These are phyloP conservation scores for Paramormyrops hopkinsi DNA, from an alignment of 2,797 vertebrate species.

Conservation along the genomic window DNA sequence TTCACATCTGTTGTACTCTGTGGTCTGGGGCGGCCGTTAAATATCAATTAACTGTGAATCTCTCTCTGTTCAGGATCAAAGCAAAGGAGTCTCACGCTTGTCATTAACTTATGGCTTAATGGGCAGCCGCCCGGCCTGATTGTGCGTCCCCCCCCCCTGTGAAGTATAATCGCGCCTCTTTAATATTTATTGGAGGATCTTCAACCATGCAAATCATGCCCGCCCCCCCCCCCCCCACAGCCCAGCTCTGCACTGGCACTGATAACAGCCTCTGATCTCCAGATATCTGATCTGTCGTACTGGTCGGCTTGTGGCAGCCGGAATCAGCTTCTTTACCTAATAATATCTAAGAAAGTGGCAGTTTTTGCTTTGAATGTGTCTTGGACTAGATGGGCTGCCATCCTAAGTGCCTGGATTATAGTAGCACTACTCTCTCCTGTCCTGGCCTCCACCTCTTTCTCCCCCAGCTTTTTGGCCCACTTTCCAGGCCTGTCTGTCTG, in stretches of 20 bases:
- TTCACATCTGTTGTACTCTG: not conserved
- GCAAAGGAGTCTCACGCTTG: not conserved
- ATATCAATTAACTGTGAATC: conserved; percentile 17
- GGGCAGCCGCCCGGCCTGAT: conserved; percentile 18
- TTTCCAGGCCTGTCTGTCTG: not conserved
- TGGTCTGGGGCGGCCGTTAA: conserved; percentile 10
- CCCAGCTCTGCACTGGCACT: not conserved
- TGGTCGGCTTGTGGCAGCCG: not conserved
- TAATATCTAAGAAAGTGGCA: not conserved
- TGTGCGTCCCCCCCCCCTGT: not conserved
- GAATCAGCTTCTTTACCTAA: not conserved
- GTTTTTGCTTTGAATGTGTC: not conserved
- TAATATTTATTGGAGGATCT: conserved; percentile 22
- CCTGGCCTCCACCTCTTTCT: not conserved
- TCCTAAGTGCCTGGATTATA: not conserved
- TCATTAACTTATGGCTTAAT: conserved; percentile 14
- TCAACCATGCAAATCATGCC: not conserved
- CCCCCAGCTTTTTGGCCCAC: not conserved
- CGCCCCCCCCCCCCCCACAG: not conserved
- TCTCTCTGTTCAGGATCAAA: conserved; percentile 7
- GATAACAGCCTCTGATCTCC: not conserved
- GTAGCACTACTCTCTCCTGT: not conserved
- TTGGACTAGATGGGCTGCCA: not conserved
- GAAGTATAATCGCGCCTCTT: conserved; percentile 19
- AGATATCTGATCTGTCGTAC: not conserved